Evolutionary conservation across 2,113 vertebrate genomes (phyloP).

Genomic region (Sprattus sprattus): DNA sequence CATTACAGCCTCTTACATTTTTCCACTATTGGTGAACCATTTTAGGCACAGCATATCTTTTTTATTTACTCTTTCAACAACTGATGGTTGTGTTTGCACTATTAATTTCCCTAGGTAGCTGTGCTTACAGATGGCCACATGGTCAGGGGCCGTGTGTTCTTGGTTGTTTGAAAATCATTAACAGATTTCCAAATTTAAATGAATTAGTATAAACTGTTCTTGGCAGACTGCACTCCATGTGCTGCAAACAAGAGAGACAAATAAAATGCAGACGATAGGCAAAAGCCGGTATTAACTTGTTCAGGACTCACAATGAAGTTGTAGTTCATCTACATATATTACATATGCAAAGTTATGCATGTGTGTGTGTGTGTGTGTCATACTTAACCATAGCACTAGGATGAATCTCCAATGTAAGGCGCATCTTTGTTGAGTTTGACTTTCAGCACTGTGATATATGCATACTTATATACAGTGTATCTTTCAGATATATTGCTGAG

Average conservation of each 20-base stretch:
- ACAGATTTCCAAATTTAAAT: slow-evolving; percentile 20
- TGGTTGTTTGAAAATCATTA: slow-evolving; percentile 53
- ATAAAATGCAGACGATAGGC: not conserved
- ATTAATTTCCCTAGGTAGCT: slow-evolving; percentile 62
- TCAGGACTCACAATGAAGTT: not conserved
- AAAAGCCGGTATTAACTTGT: not conserved
- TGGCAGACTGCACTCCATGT: not conserved
- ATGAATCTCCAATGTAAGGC: not conserved
- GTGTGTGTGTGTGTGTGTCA: not conserved
- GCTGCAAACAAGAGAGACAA: not conserved
- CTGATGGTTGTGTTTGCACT: slow-evolving; percentile 46
- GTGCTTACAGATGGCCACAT: slow-evolving; percentile 63
- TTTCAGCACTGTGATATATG: not conserved
- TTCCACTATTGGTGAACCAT: not conserved
- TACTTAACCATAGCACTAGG: not conserved
- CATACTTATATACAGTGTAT: not conserved
- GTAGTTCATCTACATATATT: not conserved
- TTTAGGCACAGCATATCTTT: not conserved
- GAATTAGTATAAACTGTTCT: not conserved
- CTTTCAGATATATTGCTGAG: not conserved
- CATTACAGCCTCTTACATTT: not conserved
- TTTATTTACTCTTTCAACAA: not conserved
- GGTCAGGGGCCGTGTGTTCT: slow-evolving; percentile 55
- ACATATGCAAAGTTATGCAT: not conserved
- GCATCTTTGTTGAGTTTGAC: not conserved